Evolutionary conservation across 2,888 invertebrate species (phyloP).

Genomic region (Heliconius ethilla): DNA sequence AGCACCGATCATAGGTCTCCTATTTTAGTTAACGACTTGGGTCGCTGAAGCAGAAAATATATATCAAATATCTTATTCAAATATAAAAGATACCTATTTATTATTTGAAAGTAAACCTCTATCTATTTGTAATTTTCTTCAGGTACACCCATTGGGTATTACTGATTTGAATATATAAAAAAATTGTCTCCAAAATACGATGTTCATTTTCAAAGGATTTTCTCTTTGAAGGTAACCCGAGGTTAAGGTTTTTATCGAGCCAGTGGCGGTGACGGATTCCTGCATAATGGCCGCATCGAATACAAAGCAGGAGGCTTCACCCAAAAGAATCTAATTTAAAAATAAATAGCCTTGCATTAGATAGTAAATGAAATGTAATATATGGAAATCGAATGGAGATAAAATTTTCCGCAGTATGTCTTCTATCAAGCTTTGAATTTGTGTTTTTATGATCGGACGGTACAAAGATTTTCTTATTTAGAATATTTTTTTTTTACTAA

Average conservation of each 20-base stretch:
- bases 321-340: constrained; percentile 66
- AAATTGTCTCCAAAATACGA: constrained; percentile 49
- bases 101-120: constrained; percentile 28
- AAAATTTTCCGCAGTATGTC: constrained; percentile 25
- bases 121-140: constrained; percentile 41
- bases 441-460: not conserved
- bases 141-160: constrained; percentile 42
- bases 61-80: constrained; percentile 2
- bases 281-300: constrained; percentile 54
- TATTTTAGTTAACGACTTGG: not conserved
- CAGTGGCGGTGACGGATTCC: constrained; percentile 52
- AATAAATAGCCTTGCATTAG: constrained; percentile 49
- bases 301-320: constrained; percentile 55
- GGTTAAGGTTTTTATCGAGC: constrained; percentile 46
- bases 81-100: constrained; percentile 22
- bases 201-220: constrained; percentile 45
- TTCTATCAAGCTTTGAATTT: not conserved
- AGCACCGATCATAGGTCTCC: not conserved
- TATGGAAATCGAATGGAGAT: constrained; percentile 36
- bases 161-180: constrained; percentile 61
- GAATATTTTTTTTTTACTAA: not conserved
- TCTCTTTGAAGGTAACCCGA: constrained; percentile 51
- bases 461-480: not conserved
- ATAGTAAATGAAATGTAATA: constrained; percentile 41
- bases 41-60: constrained; percentile 7